These are phyloP conservation scores for Vespertilio murinus DNA, from an alignment of 2,797 vertebrate species.

Conservation along the genomic window DNA sequence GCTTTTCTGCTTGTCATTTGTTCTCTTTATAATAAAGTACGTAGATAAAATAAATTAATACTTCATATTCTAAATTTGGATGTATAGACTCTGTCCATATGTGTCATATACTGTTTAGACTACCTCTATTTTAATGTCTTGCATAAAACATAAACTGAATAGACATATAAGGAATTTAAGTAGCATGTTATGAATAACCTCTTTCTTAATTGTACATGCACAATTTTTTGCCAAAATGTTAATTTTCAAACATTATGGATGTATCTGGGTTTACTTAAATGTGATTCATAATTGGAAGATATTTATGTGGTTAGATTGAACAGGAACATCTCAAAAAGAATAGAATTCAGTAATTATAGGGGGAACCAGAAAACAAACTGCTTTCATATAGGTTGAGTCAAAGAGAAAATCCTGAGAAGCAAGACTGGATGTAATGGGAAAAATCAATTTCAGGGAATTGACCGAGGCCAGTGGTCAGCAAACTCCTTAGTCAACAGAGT, in stretches of 20 bases:
- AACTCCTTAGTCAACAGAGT: too few relatives aligned
- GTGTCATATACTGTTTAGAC: not conserved
- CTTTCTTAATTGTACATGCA: not conserved
- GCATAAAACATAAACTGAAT: conserved; percentile 7
- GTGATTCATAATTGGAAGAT: not conserved
- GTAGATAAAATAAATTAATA: conserved; percentile 34
- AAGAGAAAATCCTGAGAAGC: not conserved
- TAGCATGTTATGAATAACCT: not conserved
- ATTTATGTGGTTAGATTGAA: not conserved
- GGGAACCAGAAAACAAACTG: not conserved
- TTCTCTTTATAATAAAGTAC: conserved; percentile 24
- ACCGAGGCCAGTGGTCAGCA: too few relatives aligned
- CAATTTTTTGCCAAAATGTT: not conserved
- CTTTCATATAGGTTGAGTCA: not conserved
- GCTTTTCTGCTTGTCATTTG: not conserved
- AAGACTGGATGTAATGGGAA: not conserved
- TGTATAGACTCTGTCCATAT: not conserved
- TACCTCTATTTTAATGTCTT: not conserved
- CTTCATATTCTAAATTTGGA: conserved; percentile 7
- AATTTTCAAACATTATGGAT: not conserved
- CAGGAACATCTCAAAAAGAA: not conserved
- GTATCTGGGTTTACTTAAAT: not conserved
- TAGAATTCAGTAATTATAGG: not conserved
- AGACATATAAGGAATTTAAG: not conserved
- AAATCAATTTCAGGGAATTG: not conserved